Evolutionary conservation across 2,888 invertebrate species (phyloP), one percentile per base, ranked within the genome.

Genomic region (Fragum fragum): DNA sequence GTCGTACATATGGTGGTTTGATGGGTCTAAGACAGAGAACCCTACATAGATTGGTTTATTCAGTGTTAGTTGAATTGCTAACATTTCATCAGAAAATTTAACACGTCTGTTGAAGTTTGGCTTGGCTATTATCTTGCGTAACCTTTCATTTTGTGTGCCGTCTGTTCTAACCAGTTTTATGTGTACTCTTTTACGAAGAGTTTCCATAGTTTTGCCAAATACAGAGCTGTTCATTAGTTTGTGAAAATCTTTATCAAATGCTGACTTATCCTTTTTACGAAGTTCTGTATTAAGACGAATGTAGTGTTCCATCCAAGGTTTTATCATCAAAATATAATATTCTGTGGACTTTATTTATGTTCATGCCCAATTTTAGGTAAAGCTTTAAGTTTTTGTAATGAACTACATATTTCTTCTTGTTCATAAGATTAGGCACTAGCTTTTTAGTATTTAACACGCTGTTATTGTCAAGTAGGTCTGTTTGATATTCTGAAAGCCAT

Each of bases 381-480:
- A 91, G 89, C 82, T 92, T 88, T 39, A 94, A 85, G 70, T 90
- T 92, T 36, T 86, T 59, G 82, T 94, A 93, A 84, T 94, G 92
- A n/a, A 93, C 86, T 1, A 93, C 82, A 83, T 94, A 94, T 28
- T 88, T 77, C 52, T 76, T 77, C 73, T 90, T 79, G 47, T 85
- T 73, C 70, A 86, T 66, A 32, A 90, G 76, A 26, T 87, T 90
- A 18, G 83, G 83, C 26, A 90, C 61, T 11, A 90, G 80, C 52
- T 78, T 78, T 16, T 53, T 9, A 9, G 39, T n/a, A 7, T 70
- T 76, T 61, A 76, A 28, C 52, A 71, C 59, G 36, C 71, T 76
- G 36, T 89, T 53, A 23, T 68, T 68, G 14, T 68, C 68, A 86
- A 85, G 79, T 92, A 76, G 79, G 93, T 74, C 57, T 63, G 36